Evolutionary conservation across 2,797 vertebrate species (phyloP).

Genomic region (Sparidentex hasta): DNA sequence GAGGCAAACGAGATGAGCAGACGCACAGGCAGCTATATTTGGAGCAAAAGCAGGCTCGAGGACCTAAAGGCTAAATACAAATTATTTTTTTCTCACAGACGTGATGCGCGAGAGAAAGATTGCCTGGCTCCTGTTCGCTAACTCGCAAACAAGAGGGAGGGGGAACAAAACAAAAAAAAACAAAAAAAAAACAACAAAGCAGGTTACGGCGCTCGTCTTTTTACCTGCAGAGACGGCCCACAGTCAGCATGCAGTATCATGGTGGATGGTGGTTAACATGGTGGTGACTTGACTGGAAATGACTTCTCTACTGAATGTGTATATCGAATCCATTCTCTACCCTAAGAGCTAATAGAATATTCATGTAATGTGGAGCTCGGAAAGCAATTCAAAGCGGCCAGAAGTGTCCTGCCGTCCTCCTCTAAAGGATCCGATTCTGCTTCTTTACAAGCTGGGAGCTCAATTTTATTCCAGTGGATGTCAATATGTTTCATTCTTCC

Average conservation of each 20-base stretch:
- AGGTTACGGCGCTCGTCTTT: constrained; percentile 59
- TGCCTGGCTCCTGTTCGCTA: constrained; percentile 57
- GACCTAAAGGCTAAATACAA: constrained; percentile 79
- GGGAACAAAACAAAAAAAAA: neutral
- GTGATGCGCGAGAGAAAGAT: constrained; percentile 65
- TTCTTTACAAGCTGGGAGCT: constrained; percentile 26
- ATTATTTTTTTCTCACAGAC: constrained; percentile 73
- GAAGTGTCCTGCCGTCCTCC: constrained; percentile 49
- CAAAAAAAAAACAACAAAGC: constrained; percentile 22
- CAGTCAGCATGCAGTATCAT: constrained; percentile 75
- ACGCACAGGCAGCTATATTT: constrained; percentile 70
- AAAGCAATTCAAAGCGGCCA: constrained; percentile 61
- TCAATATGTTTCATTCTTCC: constrained; percentile 13
- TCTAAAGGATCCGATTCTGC: constrained; percentile 40
- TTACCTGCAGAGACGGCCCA: constrained; percentile 71
- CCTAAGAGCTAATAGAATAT: constrained; percentile 79
- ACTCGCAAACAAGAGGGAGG: constrained; percentile 51
- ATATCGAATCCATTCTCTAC: constrained; percentile 73
- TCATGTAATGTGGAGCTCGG: constrained; percentile 75
- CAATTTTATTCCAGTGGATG: constrained; percentile 13
- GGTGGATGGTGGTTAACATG: constrained; percentile 75
- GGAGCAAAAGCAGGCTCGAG: constrained; percentile 62
- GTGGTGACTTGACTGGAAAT: constrained; percentile 77
- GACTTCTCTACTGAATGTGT: constrained; percentile 75
- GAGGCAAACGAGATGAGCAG: constrained; percentile 73